Evolutionary conservation across 2,113 vertebrate species (phyloP), one percentile per base, ranked within the genome.

Genomic region (Lophius piscatorius): DNA sequence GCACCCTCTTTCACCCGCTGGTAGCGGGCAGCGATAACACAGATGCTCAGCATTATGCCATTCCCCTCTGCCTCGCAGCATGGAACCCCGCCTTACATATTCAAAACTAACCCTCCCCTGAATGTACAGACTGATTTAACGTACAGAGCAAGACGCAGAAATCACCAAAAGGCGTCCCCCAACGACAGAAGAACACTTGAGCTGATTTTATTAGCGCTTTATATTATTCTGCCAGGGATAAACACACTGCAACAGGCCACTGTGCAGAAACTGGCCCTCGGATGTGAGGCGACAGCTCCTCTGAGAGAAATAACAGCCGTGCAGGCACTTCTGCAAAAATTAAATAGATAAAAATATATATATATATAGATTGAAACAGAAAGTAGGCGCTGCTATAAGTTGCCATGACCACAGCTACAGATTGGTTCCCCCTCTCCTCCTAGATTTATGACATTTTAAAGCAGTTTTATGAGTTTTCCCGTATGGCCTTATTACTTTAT

Each of bases 131-230:
- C 92, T 92, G 83, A 81, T 91, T 94, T 94, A 93, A 94, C 93
- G 89, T 93, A 91, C 91, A 91, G 92, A 90, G 88, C 89, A 91
- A 88, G 86, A 88, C 92, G 90, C 83, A 87, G 74, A 82, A 91
- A 87, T 90, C 92, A 93, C 92, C 93, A 94, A 94, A 90, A 90
- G 92, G 91, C 92, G 92, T 93, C 90, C 89, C 88, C 89, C 88
- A 87, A 88, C 89, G 92, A 91, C 91, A 75, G 84, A 92, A 92
- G 92, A 93, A 94, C 92, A 94, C 91, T 94, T 94, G 91, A 87
- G 87, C 86, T 92, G 90, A 94, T 95, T 93, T 94, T 94, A 94
- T 93, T 94, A 92, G 92, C 77, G 88, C 89, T 94, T 94, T 91
- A 90, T 94, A 92, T 93, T 93, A 92, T 92, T 94, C 92, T 89